These are phyloP conservation scores for Leucoptera coffeella DNA, from an alignment of 2,888 invertebrate species.

Conservation along the genomic window DNA sequence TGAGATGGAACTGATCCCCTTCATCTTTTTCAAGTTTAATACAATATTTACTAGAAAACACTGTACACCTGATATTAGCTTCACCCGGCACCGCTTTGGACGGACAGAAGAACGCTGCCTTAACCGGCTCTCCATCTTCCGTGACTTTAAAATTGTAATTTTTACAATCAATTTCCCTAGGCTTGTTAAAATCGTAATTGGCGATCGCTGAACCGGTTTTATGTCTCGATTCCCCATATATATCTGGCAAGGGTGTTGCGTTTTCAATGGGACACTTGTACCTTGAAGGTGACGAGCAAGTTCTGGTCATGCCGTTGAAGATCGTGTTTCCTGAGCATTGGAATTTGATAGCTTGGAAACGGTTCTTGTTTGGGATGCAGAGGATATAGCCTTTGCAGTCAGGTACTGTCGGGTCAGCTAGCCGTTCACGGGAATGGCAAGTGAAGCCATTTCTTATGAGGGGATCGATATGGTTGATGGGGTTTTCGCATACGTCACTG, in stretches of 20 bases:
- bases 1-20: constrained; percentile 25
- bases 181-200: constrained; percentile 8
- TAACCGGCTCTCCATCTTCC: constrained; percentile 18
- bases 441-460: constrained; percentile 18
- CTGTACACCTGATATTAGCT: constrained; percentile 22
- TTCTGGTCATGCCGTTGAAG: constrained; percentile 30
- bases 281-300: constrained; percentile 28
- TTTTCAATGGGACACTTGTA: constrained; percentile 28
- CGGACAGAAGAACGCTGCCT: constrained; percentile 35
- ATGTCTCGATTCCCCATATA: constrained; percentile 13
- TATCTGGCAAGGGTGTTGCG: constrained; percentile 14
- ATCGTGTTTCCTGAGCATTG: constrained; percentile 35
- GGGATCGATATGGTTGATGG: constrained; percentile 27
- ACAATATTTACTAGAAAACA: constrained; percentile 40
- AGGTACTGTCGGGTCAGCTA: constrained; percentile 32
- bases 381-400: constrained; percentile 42
- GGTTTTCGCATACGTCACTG: constrained; percentile 29
- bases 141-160: constrained; percentile 36
- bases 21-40: constrained; percentile 28
- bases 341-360: constrained; percentile 39
- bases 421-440: constrained; percentile 29
- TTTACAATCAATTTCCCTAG: constrained; percentile 30
- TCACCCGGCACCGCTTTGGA: constrained; percentile 23
- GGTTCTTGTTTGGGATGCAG: constrained; percentile 33
- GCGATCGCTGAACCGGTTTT: constrained; percentile 12